Evolutionary conservation across 2,113 vertebrate genomes (phyloP).

Genomic region (Proteles cristata): DNA sequence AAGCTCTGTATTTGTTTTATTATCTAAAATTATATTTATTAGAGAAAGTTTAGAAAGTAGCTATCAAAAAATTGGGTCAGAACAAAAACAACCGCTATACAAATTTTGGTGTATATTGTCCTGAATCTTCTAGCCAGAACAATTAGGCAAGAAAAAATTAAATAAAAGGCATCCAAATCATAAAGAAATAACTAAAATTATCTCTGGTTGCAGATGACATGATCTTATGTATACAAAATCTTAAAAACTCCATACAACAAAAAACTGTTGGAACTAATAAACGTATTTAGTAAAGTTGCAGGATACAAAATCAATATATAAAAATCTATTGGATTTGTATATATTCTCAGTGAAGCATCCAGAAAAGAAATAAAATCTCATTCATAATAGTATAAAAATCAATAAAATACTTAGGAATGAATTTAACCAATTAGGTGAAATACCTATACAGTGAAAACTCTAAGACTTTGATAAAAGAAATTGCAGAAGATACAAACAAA

Average conservation of each 20-base stretch:
- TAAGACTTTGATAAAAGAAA: not conserved
- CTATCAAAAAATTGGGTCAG: not conserved
- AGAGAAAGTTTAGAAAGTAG: not conserved
- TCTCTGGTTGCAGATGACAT: not conserved
- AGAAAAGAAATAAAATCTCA: not conserved
- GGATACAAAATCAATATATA: not conserved
- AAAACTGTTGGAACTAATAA: not conserved
- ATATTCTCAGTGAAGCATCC: not conserved
- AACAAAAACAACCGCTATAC: not conserved
- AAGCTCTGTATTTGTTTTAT: not conserved
- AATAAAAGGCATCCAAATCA: not conserved
- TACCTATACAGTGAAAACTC: not conserved
- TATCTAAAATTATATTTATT: not conserved
- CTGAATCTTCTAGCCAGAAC: not conserved
- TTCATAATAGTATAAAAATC: not conserved
- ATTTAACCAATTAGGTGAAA: not conserved
- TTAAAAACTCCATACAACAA: not conserved
- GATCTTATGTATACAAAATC: not conserved
- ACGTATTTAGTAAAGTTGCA: not conserved
- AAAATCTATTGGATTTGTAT: not conserved
- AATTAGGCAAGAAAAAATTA: not conserved
- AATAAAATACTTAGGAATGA: not conserved
- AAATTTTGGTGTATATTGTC: not conserved
- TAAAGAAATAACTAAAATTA: not conserved
- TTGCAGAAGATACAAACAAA: not conserved